These are phyloP conservation scores for Phoxinus phoxinus DNA, from an alignment of 2,113 vertebrate genomes.

Conservation along the genomic window DNA sequence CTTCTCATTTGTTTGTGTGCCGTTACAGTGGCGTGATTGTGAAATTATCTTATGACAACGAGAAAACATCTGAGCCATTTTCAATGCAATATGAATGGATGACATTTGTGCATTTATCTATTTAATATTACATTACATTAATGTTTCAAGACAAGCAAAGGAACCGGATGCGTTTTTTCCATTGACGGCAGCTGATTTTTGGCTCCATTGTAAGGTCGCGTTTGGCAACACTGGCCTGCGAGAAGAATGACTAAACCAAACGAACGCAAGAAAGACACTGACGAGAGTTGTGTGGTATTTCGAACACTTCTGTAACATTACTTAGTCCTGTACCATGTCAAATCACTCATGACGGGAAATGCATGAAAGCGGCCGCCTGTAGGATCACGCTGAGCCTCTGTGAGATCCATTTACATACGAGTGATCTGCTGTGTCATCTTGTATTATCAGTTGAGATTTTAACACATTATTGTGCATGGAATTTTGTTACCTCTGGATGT, in stretches of 20 bases:
- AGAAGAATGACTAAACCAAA: constrained; percentile 13
- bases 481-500: constrained; percentile 68
- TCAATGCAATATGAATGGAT: constrained; percentile 79
- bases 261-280: not conserved
- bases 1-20: constrained; percentile 45
- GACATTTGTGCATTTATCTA: constrained; percentile 69
- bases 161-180: constrained; percentile 65
- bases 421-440: constrained; percentile 59
- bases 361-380: constrained; percentile 47
- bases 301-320: not conserved
- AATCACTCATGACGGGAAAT: not conserved
- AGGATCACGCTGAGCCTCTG: constrained; percentile 35
- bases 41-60: constrained; percentile 61
- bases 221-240: not conserved
- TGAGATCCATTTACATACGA: constrained; percentile 52
- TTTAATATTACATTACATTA: constrained; percentile 80
- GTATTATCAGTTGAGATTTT: constrained; percentile 68
- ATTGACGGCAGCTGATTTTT: constrained; percentile 52
- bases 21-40: constrained; percentile 58
- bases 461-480: constrained; percentile 72
- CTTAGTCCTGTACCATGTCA: not conserved
- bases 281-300: not conserved
- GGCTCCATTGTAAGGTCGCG: not conserved
- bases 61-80: constrained; percentile 76
- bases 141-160: constrained; percentile 71